Percentiles rank a stretch among this genome's conserved stretches.
phyloP scores from a whole-genome alignment of 1,140 invertebrate species.

The Pachypeltis micranthus region DNA sequence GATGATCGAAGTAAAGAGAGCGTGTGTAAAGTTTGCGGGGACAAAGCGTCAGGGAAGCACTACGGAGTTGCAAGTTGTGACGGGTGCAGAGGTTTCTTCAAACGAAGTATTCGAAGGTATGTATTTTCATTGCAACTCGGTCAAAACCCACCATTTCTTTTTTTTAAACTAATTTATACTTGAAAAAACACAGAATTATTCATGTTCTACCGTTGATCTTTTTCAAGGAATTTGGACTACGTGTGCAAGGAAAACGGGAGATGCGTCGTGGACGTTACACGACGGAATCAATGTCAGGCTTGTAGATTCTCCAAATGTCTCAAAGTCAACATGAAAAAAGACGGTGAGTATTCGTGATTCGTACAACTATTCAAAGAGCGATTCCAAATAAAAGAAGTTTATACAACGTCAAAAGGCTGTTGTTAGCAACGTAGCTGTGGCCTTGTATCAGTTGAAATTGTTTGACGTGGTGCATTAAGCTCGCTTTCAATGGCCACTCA shows the following conservation, averaged over 20 bases:
- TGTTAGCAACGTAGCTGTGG: background rate
- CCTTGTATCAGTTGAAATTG: no score
- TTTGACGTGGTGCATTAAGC: no score
- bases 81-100: constrained; percentile 90
- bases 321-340: constrained; percentile 86
- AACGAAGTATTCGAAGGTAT: constrained; percentile 70
- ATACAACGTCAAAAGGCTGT: background rate
- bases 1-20: constrained; percentile 10
- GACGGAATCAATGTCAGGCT: constrained; percentile 89
- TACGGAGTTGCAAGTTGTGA: constrained; percentile 81
- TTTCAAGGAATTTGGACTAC: constrained; percentile 71
- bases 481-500: background rate
- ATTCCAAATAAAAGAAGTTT: background rate
- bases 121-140: no score
- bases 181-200: no score
- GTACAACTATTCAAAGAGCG: background rate
- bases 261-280: constrained; percentile 81
- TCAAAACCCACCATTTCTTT: no score
- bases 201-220: no score
- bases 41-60: constrained; percentile 84
- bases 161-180: no score
- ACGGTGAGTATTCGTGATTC: constrained; percentile 52
- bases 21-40: constrained; percentile 70
- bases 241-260: constrained; percentile 81
- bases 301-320: constrained; percentile 88